A percentile compares a stretch with the other conserved stretches of the same genome.
Evolutionary conservation across 2,797 vertebrate species (phyloP).

Genomic region (Mormyrops attenuatus): DNA sequence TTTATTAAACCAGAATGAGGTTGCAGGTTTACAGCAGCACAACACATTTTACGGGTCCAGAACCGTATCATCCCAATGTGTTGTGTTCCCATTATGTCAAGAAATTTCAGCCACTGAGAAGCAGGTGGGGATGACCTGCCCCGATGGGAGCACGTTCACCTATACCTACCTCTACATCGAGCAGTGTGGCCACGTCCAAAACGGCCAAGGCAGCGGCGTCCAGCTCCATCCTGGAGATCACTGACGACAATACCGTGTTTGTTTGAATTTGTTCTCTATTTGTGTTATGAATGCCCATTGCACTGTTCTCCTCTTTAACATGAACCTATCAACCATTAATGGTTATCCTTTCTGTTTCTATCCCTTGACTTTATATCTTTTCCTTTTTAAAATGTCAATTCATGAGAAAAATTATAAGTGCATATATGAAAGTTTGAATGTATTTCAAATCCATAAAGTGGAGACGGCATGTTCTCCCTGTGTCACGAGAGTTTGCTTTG

Average conservation of each 20-base stretch:
- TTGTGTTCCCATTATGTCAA: constrained; percentile 40
- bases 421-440: background rate
- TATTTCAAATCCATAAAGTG: background rate
- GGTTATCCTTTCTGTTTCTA: constrained; percentile 8
- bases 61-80: background rate
- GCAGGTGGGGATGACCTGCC: constrained; percentile 57
- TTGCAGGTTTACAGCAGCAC: too few species aligned
- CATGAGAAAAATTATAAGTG: constrained; percentile 30
- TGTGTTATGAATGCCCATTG: constrained; percentile 29
- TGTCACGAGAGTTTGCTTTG: background rate
- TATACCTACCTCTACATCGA: constrained; percentile 64
- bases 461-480: background rate
- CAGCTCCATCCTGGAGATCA: background rate
- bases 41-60: background rate
- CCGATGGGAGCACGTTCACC: constrained; percentile 42
- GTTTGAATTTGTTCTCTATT: constrained; percentile 36
- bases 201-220: background rate
- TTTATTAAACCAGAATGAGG: too few species aligned
- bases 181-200: constrained; percentile 58
- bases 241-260: constrained; percentile 20
- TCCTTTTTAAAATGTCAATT: background rate
- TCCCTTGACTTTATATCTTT: constrained; percentile 2
- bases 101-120: constrained; percentile 55
- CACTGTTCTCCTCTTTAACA: background rate
- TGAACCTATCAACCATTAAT: background rate